Evolutionary conservation across 2,888 invertebrate genomes (phyloP).

Genomic region (Caenorhabditis becei): DNA sequence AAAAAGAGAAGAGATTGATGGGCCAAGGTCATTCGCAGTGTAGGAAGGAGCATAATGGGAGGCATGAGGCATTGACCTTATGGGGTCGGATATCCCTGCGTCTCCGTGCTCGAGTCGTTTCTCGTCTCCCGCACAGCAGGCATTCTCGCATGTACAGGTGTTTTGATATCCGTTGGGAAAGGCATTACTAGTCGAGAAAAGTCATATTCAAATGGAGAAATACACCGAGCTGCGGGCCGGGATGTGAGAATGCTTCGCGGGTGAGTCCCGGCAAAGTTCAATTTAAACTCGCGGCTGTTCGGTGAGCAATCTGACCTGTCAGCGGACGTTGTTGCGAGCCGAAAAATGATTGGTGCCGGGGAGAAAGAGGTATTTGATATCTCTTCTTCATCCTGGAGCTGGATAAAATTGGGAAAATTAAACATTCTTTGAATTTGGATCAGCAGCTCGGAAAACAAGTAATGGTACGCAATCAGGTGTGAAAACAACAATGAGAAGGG

Average conservation of each 20-base stretch:
- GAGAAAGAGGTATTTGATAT: neutral
- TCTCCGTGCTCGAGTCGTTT: neutral
- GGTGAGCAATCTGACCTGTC: slow-evolving; percentile 6
- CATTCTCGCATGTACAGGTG: neutral
- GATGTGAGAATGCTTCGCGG: neutral
- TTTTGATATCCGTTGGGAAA: neutral
- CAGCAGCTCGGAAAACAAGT: no score
- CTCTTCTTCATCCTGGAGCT: no score
- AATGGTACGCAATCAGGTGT: no score
- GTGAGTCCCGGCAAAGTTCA: slow-evolving; percentile 21
- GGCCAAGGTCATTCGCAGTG: neutral
- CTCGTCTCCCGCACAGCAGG: neutral
- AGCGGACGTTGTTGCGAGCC: neutral
- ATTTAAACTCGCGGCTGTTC: slow-evolving; percentile 37
- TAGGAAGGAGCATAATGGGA: neutral
- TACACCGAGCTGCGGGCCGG: neutral
- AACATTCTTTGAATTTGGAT: slow-evolving; percentile 6
- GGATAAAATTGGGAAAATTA: slow-evolving; percentile 14
- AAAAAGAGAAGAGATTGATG: neutral
- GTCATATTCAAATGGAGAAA: no score
- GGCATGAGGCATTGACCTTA: neutral
- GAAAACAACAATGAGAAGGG: no score
- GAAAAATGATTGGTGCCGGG: neutral
- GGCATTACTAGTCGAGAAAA: no score
- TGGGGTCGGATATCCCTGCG: neutral